Evolutionary conservation across 1,140 invertebrate genomes (phyloP).

Genomic region (Berghia stephanieae): DNA sequence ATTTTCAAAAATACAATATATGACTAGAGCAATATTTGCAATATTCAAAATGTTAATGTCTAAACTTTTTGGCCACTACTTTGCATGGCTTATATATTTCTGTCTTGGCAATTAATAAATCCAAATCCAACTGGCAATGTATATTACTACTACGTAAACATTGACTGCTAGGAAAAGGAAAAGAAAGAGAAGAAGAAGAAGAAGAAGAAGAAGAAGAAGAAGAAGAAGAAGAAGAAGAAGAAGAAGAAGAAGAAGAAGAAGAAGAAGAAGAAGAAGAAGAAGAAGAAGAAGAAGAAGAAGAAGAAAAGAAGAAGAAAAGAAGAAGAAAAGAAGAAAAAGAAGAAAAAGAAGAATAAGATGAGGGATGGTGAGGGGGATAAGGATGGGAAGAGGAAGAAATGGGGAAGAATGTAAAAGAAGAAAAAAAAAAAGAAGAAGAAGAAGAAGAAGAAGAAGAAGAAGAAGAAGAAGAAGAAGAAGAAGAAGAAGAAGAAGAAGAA

Average conservation of each 20-base stretch:
- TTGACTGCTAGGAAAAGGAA: too few species aligned
- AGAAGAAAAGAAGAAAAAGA: neutral
- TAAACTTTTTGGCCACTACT: too few species aligned
- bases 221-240: neutral
- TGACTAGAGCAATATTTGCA: too few species aligned
- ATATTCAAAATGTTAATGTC: too few species aligned
- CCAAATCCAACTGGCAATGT: too few species aligned
- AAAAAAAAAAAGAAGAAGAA: conserved; percentile 7
- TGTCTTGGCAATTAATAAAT: too few species aligned
- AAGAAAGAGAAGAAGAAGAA: neutral
- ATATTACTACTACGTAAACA: too few species aligned
- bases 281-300: neutral
- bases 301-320: neutral
- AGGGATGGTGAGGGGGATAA: neutral
- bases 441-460: conserved; percentile 1
- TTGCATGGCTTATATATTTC: too few species aligned
- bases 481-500: conserved; percentile 8
- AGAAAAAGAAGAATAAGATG: too few species aligned
- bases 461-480: neutral
- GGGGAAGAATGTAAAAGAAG: too few species aligned
- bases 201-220: neutral
- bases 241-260: neutral
- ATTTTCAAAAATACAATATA: too few species aligned
- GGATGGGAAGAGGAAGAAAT: neutral
- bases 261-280: neutral